phyloP scores from a whole-genome alignment of 2,113 vertebrate genomes.

The Toxotes chatareus region DNA sequence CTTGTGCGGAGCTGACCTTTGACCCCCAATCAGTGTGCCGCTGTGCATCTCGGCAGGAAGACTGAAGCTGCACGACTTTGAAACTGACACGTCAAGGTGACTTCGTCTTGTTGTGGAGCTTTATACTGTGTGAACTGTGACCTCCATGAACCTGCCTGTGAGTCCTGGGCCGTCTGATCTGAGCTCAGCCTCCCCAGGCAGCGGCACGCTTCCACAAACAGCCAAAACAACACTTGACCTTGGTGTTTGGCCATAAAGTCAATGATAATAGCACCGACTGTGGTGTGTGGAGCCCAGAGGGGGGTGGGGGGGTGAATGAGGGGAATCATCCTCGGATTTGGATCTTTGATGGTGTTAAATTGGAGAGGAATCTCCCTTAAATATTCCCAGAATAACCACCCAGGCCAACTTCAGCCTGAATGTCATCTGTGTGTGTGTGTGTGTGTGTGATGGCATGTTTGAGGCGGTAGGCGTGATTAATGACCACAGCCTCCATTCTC shows the following conservation, averaged over 20 bases:
- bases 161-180: constrained; percentile 33
- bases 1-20: constrained; percentile 8
- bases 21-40: constrained; percentile 23
- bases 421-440: constrained; percentile 31
- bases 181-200: constrained; percentile 37
- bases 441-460: constrained; percentile 38
- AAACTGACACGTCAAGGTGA: constrained; percentile 65
- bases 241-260: constrained; percentile 58
- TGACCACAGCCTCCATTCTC: constrained; percentile 70
- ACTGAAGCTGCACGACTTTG: constrained; percentile 27
- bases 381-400: constrained; percentile 31
- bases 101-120: not conserved
- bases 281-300: constrained; percentile 8
- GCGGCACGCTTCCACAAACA: constrained; percentile 21
- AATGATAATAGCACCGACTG: constrained; percentile 53
- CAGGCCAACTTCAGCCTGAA: constrained; percentile 23
- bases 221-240: constrained; percentile 65
- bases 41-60: not conserved
- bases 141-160: constrained; percentile 42
- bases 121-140: constrained; percentile 40
- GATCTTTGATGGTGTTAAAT: constrained; percentile 41
- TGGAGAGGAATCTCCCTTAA: constrained; percentile 15
- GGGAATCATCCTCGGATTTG: constrained; percentile 18
- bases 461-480: constrained; percentile 77
- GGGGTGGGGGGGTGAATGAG: not conserved